Base-by-base conservation (phyloP, 2,888 invertebrate species). In the Pristionchus fissidentatus region DNA sequence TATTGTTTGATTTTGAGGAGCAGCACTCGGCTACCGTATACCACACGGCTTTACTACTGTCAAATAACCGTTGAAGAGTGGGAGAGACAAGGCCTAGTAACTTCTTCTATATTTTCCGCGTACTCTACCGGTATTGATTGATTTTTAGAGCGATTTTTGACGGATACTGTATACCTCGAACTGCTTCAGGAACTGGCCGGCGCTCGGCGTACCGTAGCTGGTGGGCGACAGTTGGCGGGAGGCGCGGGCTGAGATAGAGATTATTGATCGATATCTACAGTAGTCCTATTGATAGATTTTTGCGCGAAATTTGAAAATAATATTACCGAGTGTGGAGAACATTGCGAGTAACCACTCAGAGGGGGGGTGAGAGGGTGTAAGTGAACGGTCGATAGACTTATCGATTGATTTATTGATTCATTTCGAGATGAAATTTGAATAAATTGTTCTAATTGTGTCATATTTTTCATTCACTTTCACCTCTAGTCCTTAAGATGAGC, bases 271-370 rank as follows among this genome's bases (percentile, higher is more conserved):
- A 15, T 7, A 55, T 55, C 55, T 55, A 55, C 32, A 7, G 10
- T 35, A 62, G 0, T 62, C 62, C 19, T 55, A n/a, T 26, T 35
- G 35, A 15, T 62, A 35, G 15, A n/a, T n/a, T n/a, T n/a, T n/a
- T n/a, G n/a, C n/a, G n/a, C n/a, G n/a, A n/a, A n/a, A n/a, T n/a
- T 22, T 19, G 13, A 3, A 13, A 26, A 29, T 29, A 7, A 0
- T 7, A 46, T 29, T 29, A 77, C 75, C 75, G 49, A 77, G 75
- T 32, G 75, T 49, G 46, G 29, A 32, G 32, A 77, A 77, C 75
- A 77, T 77, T 19, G 29, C 15, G 46, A 77, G 75, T 19, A 49
- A 77, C 75, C 75, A 49, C 35, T 49, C 75, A 77, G 75, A 32
- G 19, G 49, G 22, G 49, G 19, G 32, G 49, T 32, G 49, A 49